phyloP scores from a whole-genome alignment of 23 tunicate species.

The Styela clava region DNA sequence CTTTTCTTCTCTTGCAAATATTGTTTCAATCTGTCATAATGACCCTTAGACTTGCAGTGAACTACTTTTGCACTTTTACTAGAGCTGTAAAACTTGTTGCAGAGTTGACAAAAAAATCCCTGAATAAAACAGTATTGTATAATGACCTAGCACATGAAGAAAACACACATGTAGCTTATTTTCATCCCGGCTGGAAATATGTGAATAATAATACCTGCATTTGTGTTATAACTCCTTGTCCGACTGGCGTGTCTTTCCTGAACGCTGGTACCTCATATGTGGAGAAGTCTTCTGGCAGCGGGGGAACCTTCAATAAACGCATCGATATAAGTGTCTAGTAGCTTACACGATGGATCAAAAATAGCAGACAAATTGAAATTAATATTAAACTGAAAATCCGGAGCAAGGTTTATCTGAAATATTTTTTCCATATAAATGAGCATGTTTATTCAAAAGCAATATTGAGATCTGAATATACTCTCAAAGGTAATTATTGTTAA shows the following conservation, averaged over 20 bases:
- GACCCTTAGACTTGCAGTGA: constrained; percentile 57
- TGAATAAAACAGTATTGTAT: neutral
- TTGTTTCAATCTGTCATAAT: constrained; percentile 63
- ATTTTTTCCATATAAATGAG: too few relatives aligned
- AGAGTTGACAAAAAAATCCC: constrained; percentile 69
- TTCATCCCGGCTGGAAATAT: constrained; percentile 1
- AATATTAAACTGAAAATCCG: too few relatives aligned
- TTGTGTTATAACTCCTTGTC: constrained; percentile 61
- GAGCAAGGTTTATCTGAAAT: too few relatives aligned
- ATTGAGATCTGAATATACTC: too few relatives aligned
- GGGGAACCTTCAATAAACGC: constrained; percentile 38
- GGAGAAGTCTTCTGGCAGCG: constrained; percentile 56
- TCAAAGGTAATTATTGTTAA: too few relatives aligned
- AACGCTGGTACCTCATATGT: constrained; percentile 41
- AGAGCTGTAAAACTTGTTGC: constrained; percentile 56
- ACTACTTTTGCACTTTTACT: constrained; percentile 28
- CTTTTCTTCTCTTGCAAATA: constrained; percentile 27
- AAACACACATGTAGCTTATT: too few relatives aligned
- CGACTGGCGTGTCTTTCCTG: constrained; percentile 48
- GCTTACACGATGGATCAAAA: too few relatives aligned
- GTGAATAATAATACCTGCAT: too few relatives aligned
- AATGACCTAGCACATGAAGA: too few relatives aligned
- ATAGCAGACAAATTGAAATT: too few relatives aligned
- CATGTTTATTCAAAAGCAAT: too few relatives aligned
- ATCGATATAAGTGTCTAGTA: too few relatives aligned